Conservation (phyloP, 2,888 invertebrate species). For the Alviniconcha strummeri region DNA sequence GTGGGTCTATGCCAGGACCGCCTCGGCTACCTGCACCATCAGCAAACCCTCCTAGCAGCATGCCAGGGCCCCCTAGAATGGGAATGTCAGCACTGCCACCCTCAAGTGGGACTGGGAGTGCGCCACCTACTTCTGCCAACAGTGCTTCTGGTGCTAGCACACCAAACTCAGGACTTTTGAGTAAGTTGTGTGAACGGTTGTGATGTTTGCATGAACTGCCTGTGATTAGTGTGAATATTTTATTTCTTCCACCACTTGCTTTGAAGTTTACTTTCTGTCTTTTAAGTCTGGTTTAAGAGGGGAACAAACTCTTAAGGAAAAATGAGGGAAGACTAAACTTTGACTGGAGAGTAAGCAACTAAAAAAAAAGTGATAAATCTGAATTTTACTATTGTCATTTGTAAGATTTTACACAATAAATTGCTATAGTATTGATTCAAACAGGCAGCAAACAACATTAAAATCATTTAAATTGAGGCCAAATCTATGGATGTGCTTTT, state of each 20-base stretch:
- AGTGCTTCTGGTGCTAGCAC: slow-evolving; percentile 20
- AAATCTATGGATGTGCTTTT: no score
- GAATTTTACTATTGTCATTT: no score
- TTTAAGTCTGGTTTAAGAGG: background rate
- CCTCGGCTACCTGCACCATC: slow-evolving; percentile 27
- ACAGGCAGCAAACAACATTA: no score
- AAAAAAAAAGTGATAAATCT: no score
- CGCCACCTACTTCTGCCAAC: background rate
- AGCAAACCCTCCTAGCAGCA: slow-evolving; percentile 4
- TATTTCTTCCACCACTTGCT: background rate
- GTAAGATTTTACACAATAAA: no score
- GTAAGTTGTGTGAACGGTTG: background rate
- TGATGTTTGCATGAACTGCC: background rate
- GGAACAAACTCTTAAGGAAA: background rate
- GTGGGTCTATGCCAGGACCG: slow-evolving; percentile 15
- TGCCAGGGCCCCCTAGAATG: background rate
- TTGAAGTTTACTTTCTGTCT: background rate
- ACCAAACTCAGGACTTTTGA: slow-evolving; percentile 26
- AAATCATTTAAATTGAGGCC: no score
- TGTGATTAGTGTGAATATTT: background rate
- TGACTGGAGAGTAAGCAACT: no score
- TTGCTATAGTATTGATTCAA: no score
- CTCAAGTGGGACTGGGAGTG: slow-evolving; percentile 17
- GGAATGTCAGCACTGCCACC: slow-evolving; percentile 23
- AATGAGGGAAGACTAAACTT: background rate